These are phyloP conservation scores for Lithobates sylvaticus DNA, from an alignment of 2,797 vertebrate genomes.

Conservation along the genomic window DNA sequence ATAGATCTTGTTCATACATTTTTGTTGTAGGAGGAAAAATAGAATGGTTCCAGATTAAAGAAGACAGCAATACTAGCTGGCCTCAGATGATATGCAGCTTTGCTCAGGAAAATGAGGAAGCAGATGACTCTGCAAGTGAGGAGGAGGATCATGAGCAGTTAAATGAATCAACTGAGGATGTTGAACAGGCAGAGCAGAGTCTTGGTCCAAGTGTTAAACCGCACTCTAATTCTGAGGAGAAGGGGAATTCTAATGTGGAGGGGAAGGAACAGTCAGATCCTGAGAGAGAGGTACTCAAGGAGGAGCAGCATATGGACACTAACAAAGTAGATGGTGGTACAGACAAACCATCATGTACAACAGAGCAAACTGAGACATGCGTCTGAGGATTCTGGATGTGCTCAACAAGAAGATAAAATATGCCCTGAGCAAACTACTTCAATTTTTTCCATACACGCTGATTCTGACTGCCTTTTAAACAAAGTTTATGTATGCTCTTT, in stretches of 20 bases:
- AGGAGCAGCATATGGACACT: background rate
- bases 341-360: background rate
- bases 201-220: constrained; percentile 65
- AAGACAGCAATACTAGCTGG: constrained; percentile 76
- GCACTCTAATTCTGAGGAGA: constrained; percentile 56
- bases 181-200: constrained; percentile 62
- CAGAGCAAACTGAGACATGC: background rate
- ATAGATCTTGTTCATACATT: background rate
- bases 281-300: no score
- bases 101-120: constrained; percentile 73
- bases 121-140: constrained; percentile 73
- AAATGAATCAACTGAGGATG: constrained; percentile 51
- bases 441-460: no score
- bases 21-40: constrained; percentile 70
- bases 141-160: constrained; percentile 69
- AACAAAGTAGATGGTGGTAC: background rate
- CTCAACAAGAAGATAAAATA: background rate
- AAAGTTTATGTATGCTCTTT: no score
- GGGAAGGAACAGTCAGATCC: background rate
- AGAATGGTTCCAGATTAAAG: constrained; percentile 82
- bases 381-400: background rate
- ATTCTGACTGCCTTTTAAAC: no score
- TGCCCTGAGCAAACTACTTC: background rate
- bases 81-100: constrained; percentile 79
- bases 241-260: background rate